These are phyloP conservation scores for Chloroclysta siterata DNA, from an alignment of 2,888 invertebrate species.

Conservation along the genomic window DNA sequence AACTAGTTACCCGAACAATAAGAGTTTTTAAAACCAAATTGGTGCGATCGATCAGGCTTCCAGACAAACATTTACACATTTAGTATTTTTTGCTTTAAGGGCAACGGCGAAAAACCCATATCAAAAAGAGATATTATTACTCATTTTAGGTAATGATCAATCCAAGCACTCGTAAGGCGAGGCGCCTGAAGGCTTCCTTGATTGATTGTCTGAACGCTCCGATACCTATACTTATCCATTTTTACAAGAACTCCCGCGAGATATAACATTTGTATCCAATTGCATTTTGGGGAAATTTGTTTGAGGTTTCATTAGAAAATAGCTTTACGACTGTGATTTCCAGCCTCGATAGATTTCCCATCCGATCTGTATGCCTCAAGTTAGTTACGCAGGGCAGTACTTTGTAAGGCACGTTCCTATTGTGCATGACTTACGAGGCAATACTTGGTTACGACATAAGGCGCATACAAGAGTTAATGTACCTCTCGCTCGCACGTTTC, in stretches of 20 bases:
- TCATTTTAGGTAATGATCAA: conserved; percentile 42
- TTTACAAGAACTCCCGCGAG: conserved; percentile 49
- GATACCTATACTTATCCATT: conserved; percentile 47
- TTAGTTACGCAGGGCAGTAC: too few species aligned
- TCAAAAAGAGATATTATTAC: conserved; percentile 15
- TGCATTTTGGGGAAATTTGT: conserved; percentile 43
- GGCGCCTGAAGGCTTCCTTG: conserved; percentile 43
- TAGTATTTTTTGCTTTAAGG: background rate
- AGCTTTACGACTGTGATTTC: conserved; percentile 19
- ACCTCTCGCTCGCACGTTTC: too few species aligned
- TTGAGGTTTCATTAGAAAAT: conserved; percentile 21
- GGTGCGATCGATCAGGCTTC: background rate
- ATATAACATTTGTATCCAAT: conserved; percentile 54
- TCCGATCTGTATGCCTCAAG: too few species aligned
- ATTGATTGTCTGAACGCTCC: conserved; percentile 56
- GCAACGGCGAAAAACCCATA: background rate
- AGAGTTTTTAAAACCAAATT: background rate
- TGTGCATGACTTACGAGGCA: too few species aligned
- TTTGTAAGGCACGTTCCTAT: too few species aligned
- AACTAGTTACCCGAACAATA: too few species aligned
- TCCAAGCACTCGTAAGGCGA: conserved; percentile 48
- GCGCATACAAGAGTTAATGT: too few species aligned
- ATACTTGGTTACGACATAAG: too few species aligned
- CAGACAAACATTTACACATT: too few species aligned
- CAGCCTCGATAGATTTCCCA: too few species aligned